Conservation (phyloP, 1,140 invertebrate species). For the Magallana ariakensis region DNA sequence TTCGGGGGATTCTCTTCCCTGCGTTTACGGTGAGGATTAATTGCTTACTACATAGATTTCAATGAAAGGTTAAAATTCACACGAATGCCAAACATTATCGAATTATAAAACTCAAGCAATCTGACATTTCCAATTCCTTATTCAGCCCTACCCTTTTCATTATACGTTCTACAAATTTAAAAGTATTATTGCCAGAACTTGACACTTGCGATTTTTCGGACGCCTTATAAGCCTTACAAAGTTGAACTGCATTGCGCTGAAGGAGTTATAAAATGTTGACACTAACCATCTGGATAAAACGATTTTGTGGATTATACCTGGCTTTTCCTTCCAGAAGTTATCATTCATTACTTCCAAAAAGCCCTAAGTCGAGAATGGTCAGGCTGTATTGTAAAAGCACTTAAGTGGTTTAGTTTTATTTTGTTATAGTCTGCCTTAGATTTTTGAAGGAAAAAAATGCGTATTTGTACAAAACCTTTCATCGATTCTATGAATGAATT, state of each 20-base stretch:
- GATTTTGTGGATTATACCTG: constrained; percentile 1
- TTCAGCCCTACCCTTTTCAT: constrained; percentile 14
- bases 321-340: background rate
- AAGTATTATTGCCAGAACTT: constrained; percentile 28
- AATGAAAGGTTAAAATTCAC: constrained; percentile 38
- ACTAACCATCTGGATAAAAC: constrained; percentile 26
- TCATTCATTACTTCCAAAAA: background rate
- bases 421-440: too few relatives aligned
- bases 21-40: background rate
- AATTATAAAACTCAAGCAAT: constrained; percentile 34
- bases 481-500: too few relatives aligned
- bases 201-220: constrained; percentile 18
- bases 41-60: constrained; percentile 30
- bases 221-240: constrained; percentile 1
- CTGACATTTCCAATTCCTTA: constrained; percentile 35
- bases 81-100: constrained; percentile 38
- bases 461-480: too few relatives aligned
- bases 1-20: background rate
- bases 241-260: constrained; percentile 5
- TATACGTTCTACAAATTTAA: constrained; percentile 35
- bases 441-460: too few relatives aligned
- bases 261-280: constrained; percentile 28
- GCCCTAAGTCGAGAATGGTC: background rate
- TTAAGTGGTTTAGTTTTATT: background rate
- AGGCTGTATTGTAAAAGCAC: too few relatives aligned